These are phyloP conservation scores for Cecropterus lyciades DNA, from an alignment of 1,140 invertebrate species.

Conservation along the genomic window DNA sequence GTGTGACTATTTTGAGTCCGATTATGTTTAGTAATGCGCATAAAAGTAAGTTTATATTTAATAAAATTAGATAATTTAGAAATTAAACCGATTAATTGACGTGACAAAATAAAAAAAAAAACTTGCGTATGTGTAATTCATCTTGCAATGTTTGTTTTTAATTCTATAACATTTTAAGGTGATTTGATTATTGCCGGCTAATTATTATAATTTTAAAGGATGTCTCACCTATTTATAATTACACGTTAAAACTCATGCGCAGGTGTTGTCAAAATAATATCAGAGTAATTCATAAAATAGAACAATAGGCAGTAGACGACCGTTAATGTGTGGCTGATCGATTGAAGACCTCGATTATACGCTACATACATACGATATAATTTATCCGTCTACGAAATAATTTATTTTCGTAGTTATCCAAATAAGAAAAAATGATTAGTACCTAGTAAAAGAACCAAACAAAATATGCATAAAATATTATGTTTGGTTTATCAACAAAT, in stretches of 20 bases:
- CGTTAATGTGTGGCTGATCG: constrained; percentile 28
- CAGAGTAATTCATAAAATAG: constrained; percentile 37
- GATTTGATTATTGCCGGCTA: too few species aligned
- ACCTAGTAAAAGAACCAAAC: too few species aligned
- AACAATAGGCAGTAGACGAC: constrained; percentile 48
- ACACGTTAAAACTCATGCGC: not conserved
- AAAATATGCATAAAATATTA: too few species aligned
- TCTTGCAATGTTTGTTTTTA: not conserved
- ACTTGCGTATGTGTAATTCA: too few species aligned
- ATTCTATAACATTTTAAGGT: not conserved
- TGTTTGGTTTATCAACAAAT: too few species aligned
- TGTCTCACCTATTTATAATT: too few species aligned
- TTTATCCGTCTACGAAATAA: constrained; percentile 1
- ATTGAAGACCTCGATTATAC: constrained; percentile 39
- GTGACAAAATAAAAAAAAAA: too few species aligned
- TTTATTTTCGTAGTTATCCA: not conserved
- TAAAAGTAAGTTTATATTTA: not conserved
- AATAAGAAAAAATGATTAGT: too few species aligned
- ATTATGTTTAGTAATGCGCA: not conserved
- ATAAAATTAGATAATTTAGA: too few species aligned
- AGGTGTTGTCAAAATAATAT: constrained; percentile 24
- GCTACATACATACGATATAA: constrained; percentile 16
- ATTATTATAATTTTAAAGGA: too few species aligned
- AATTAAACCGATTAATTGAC: too few species aligned
- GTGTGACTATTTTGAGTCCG: not conserved